Conservation (phyloP, 2,888 invertebrate species). For the Neocrepidodera transversa region DNA sequence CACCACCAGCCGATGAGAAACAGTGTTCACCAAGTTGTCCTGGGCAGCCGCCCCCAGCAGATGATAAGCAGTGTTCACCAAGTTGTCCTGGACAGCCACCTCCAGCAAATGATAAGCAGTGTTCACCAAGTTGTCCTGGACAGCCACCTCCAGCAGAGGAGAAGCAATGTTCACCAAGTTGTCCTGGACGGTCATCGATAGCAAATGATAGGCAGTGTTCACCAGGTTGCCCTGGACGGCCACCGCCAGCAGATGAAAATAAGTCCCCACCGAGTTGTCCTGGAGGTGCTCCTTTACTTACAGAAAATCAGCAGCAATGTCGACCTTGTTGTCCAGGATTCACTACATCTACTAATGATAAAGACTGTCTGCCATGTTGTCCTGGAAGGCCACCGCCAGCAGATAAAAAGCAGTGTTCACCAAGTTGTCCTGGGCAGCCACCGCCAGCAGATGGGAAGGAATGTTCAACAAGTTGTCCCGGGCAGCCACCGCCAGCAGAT, state of each 20-base stretch:
- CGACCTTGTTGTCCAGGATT: not conserved
- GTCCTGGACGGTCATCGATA: not conserved
- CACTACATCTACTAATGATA: not conserved
- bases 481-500: not conserved
- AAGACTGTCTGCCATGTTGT: not conserved
- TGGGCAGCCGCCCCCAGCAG: not conserved
- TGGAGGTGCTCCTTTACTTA: not conserved
- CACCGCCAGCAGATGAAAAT: not conserved
- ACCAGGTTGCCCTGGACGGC: not conserved
- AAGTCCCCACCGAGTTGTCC: not conserved
- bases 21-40: constrained; percentile 2
- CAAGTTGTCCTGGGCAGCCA: not conserved
- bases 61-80: not conserved
- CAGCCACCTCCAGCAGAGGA: not conserved
- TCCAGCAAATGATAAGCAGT: not conserved
- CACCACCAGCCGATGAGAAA: not conserved
- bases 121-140: not conserved
- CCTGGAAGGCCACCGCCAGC: not conserved
- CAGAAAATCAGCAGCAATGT: not conserved
- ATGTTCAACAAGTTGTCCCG: constrained; percentile 2
- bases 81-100: not conserved
- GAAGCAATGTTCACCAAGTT: not conserved
- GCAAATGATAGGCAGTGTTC: not conserved
- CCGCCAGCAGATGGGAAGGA: not conserved
- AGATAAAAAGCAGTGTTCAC: not conserved